A percentile compares a stretch with the other conserved stretches of the same genome.
Evolutionary conservation across 2,888 invertebrate genomes (phyloP).

Genomic region (Epirrhoe alternata): DNA sequence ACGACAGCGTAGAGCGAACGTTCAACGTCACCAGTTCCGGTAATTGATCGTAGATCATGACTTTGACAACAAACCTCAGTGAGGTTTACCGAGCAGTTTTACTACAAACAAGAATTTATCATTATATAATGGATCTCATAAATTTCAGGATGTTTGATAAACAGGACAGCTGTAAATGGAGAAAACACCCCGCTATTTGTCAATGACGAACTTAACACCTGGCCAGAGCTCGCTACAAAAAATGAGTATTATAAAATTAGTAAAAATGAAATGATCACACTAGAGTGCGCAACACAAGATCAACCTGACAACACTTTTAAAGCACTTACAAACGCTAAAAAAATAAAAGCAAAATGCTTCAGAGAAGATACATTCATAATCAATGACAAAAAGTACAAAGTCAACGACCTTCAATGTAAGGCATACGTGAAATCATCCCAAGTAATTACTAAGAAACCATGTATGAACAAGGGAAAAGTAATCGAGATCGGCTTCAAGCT

Average conservation of each 20-base stretch:
- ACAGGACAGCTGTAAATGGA: slow-evolving; percentile 17
- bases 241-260: slow-evolving; percentile 14
- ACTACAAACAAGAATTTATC: background rate
- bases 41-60: background rate
- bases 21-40: slow-evolving; percentile 28
- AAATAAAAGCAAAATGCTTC: slow-evolving; percentile 35
- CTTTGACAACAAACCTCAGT: background rate
- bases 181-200: slow-evolving; percentile 24
- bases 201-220: slow-evolving; percentile 2
- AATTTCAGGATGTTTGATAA: slow-evolving; percentile 31
- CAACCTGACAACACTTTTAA: slow-evolving; percentile 33
- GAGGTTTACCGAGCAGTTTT: background rate
- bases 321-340: slow-evolving; percentile 21
- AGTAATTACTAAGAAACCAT: slow-evolving; percentile 18
- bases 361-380: slow-evolving; percentile 36
- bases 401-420: slow-evolving; percentile 35
- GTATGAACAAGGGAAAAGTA: slow-evolving; percentile 20
- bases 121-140: background rate
- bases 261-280: slow-evolving; percentile 20
- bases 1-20: slow-evolving; percentile 33
- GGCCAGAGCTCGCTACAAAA: slow-evolving; percentile 2
- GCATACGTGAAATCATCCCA: slow-evolving; percentile 20
- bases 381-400: slow-evolving; percentile 31
- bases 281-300: slow-evolving; percentile 31
- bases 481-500: slow-evolving; percentile 33